Percentiles rank a stretch among this genome's conserved stretches.
Evolutionary conservation across 2,888 invertebrate species (phyloP).

Genomic region (Lasioglossum lativentre): DNA sequence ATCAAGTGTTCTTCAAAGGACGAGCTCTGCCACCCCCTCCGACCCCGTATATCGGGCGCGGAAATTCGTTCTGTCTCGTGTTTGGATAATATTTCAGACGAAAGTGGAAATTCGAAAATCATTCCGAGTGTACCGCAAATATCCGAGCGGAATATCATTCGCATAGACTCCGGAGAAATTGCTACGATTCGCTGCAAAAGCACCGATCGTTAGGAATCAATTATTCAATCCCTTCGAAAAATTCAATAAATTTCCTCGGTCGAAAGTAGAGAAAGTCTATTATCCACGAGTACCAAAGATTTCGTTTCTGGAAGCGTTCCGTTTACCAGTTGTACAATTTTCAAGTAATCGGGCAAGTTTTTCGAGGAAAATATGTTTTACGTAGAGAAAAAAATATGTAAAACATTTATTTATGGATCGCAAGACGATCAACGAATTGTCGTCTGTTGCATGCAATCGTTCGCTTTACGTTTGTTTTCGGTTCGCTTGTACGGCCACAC

Average conservation of each 20-base stretch:
- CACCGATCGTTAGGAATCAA: background rate
- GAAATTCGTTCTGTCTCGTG: constrained; percentile 8
- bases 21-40: background rate
- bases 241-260: background rate
- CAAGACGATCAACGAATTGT: background rate
- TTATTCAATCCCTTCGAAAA: background rate
- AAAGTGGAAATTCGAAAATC: constrained; percentile 13
- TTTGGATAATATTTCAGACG: constrained; percentile 24
- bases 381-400: too few relatives aligned
- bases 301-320: background rate
- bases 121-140: constrained; percentile 6
- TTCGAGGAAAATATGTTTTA: too few relatives aligned
- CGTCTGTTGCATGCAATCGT: constrained; percentile 44
- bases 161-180: background rate
- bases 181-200: background rate
- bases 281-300: background rate
- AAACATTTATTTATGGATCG: background rate
- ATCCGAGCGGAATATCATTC: background rate
- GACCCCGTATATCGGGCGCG: background rate
- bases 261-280: too few relatives aligned
- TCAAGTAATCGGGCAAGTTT: too few relatives aligned
- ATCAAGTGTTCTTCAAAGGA: constrained; percentile 44
- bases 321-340: too few relatives aligned
- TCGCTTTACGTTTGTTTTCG: constrained; percentile 1
- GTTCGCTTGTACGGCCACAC: constrained; percentile 66